These are phyloP conservation scores for Puma concolor DNA, from an alignment of 2,113 vertebrate species.

Conservation along the genomic window DNA sequence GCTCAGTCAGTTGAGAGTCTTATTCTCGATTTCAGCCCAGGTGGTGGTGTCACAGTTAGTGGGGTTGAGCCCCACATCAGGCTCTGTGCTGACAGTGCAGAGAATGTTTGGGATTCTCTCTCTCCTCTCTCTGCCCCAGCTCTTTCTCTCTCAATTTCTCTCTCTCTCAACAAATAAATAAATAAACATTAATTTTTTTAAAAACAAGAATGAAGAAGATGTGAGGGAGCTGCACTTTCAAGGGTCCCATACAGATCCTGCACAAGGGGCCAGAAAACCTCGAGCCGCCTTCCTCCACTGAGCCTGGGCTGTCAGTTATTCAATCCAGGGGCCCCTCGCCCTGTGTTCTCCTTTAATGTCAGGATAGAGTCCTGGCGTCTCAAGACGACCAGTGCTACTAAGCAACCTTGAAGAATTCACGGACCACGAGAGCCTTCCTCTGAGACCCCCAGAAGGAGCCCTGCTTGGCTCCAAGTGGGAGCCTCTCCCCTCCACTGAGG, in stretches of 20 bases:
- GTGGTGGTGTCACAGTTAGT: no score
- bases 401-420: not conserved
- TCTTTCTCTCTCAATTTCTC: no score
- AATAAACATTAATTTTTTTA: no score
- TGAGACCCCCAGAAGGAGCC: not conserved
- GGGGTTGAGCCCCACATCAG: no score
- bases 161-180: no score
- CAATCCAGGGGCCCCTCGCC: not conserved
- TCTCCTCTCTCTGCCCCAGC: no score
- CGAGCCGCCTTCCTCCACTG: not conserved
- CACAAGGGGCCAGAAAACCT: not conserved
- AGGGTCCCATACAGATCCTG: not conserved
- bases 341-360: not conserved
- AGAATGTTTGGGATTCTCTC: no score
- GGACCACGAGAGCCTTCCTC: not conserved
- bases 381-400: not conserved
- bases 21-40: no score
- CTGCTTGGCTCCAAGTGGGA: fast-evolving
- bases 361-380: not conserved
- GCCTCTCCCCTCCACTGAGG: not conserved
- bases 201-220: not conserved
- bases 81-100: no score
- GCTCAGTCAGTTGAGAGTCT: no score
- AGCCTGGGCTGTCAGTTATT: not conserved
- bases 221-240: not conserved